Base-by-base conservation (phyloP, 1,140 invertebrate species). In the Batillaria attramentaria region DNA sequence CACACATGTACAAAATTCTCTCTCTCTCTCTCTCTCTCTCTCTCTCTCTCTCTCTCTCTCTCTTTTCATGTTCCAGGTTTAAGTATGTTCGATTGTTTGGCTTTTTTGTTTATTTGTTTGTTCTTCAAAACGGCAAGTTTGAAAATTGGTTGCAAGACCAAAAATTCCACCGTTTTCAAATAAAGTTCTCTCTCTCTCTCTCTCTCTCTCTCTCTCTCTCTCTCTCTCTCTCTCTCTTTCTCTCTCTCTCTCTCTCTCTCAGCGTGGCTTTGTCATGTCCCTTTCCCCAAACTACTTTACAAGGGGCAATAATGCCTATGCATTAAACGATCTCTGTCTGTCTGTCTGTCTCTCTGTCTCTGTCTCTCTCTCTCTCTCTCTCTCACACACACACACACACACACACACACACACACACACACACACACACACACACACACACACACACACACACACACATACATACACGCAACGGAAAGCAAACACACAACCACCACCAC, bases 41-140 rank as follows among this genome's bases (percentile, higher is more conserved):
- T 50, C 46, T 50, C 46, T 50, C 46, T 50, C 46, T 50, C 46
- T 50, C 46, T 50, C 46, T 50, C 46, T 50, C 46, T 50, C 46
- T 50, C 46, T 50, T 24, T 50, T 24, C 24, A 8, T 50, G 10
- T 50, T 24, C 24, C 46, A n/a, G n/a, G n/a, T n/a, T n/a, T n/a
- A n/a, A n/a, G n/a, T n/a, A n/a, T n/a, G n/a, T n/a, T n/a, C n/a
- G n/a, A n/a, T n/a, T n/a, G n/a, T 50, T 24, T 50, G 10, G 10
- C 46, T 50, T 50, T 50, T 50, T 50, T 50, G 10, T 50, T 50
- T 24, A n/a, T n/a, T n/a, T n/a, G n/a, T n/a, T n/a, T n/a, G n/a
- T n/a, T n/a, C n/a, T n/a, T n/a, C n/a, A n/a, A n/a, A n/a, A n/a
- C n/a, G n/a, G n/a, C n/a, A n/a, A n/a, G n/a, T n/a, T n/a, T n/a